A percentile compares a stretch with the other conserved stretches of the same genome.
phyloP scores from a whole-genome alignment of 2,888 invertebrate genomes.

The Agriopis marginaria region DNA sequence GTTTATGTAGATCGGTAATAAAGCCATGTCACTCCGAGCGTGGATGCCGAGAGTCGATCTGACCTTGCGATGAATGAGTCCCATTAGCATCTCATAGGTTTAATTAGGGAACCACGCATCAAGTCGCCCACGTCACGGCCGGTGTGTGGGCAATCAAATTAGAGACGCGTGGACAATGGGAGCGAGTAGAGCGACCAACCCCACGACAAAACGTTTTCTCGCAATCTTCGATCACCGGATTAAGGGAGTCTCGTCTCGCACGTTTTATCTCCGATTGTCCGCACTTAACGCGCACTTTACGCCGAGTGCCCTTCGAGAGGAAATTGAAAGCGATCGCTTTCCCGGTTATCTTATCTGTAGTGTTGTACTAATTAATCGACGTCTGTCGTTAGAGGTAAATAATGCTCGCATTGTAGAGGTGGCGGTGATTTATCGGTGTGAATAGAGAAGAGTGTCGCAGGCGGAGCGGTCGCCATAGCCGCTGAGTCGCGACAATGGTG shows the following conservation, averaged over 20 bases:
- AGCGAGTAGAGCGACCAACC: conserved; percentile 77
- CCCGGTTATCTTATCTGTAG: conserved; percentile 84
- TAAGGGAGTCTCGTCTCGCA: conserved; percentile 85
- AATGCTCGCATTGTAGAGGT: conserved; percentile 77
- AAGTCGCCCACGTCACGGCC: conserved; percentile 71
- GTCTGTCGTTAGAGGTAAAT: conserved; percentile 82
- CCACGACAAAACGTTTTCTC: conserved; percentile 86
- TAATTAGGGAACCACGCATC: conserved; percentile 77
- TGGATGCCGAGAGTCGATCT: conserved; percentile 53
- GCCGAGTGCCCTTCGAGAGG: conserved; percentile 85
- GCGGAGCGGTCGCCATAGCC: conserved; percentile 64
- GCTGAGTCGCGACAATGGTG: conserved; percentile 71
- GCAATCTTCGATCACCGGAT: conserved; percentile 86
- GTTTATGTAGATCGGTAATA: conserved; percentile 61
- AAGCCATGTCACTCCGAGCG: conserved; percentile 59
- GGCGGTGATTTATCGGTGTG: conserved; percentile 83
- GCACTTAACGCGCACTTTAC: conserved; percentile 86
- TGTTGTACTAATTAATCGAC: conserved; percentile 86
- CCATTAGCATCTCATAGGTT: conserved; percentile 78
- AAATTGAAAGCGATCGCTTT: conserved; percentile 86
- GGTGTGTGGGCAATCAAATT: conserved; percentile 82
- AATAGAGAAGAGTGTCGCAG: conserved; percentile 85
- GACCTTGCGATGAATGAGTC: conserved; percentile 73
- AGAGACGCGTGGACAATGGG: conserved; percentile 79
- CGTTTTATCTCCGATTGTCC: conserved; percentile 86